Percentiles rank a stretch among this genome's conserved stretches.
Evolutionary conservation across 2,113 vertebrate species (phyloP).

Genomic region (Syrmaticus mikado): DNA sequence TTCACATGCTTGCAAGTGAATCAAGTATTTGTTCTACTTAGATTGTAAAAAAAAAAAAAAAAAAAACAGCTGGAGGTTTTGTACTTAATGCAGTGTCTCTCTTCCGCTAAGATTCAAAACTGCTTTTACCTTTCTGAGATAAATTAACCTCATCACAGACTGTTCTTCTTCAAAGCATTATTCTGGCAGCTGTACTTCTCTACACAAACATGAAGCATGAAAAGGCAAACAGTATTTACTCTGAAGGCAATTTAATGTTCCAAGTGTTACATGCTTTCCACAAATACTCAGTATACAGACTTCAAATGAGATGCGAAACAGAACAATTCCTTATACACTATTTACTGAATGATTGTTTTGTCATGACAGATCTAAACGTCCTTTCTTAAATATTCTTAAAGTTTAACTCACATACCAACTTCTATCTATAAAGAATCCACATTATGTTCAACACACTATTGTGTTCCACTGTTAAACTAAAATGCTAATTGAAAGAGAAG

Average conservation of each 20-base stretch:
- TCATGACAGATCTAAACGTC: background rate
- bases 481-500: background rate
- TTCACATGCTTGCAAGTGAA: background rate
- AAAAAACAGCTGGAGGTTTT: background rate
- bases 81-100: background rate
- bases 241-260: constrained; percentile 26
- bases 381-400: background rate
- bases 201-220: background rate
- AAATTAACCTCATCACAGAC: background rate
- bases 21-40: background rate
- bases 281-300: background rate
- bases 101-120: background rate
- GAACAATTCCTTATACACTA: background rate
- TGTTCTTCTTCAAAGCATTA: background rate
- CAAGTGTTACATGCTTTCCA: constrained; percentile 3
- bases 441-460: background rate
- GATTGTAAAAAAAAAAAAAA: background rate
- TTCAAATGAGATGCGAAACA: background rate
- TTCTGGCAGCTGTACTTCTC: background rate
- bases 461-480: background rate
- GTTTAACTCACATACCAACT: background rate
- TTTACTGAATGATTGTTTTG: background rate
- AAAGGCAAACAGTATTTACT: constrained; percentile 3
- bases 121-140: background rate
- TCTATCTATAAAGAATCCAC: background rate